Evolutionary conservation across 2,797 vertebrate species (phyloP).

Genomic region (Brotula barbata): DNA sequence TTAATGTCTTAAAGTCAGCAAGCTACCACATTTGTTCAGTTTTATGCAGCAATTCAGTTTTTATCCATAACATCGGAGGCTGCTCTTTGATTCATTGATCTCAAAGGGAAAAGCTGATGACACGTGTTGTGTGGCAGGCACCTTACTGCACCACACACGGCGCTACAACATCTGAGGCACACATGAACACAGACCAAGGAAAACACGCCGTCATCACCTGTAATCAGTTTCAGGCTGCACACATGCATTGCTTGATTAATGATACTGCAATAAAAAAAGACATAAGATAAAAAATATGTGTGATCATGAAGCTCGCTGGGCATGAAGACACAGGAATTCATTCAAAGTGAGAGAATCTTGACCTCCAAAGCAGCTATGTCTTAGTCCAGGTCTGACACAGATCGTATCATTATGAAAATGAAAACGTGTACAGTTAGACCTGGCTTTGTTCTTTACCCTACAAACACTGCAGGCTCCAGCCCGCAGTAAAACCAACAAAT

Average conservation of each 20-base stretch:
- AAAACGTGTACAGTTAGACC: background rate
- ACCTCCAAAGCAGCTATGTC: slow-evolving; percentile 1
- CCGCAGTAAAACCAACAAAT: slow-evolving; percentile 41
- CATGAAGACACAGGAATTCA: background rate
- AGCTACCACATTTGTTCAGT: slow-evolving; percentile 40
- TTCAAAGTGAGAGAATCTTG: background rate
- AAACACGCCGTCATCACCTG: no score
- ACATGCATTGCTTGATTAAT: no score
- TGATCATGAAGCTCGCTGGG: slow-evolving; percentile 2
- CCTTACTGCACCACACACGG: slow-evolving; percentile 9
- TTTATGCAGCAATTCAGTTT: slow-evolving; percentile 14
- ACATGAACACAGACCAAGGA: slow-evolving; percentile 26
- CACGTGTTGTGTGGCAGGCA: slow-evolving; percentile 48
- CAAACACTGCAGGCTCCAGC: slow-evolving; percentile 15
- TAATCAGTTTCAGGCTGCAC: no score
- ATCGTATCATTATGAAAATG: background rate
- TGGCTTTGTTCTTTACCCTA: background rate
- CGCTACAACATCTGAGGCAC: slow-evolving; percentile 42
- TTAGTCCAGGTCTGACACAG: background rate
- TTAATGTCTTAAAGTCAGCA: slow-evolving; percentile 37
- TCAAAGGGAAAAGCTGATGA: slow-evolving; percentile 31
- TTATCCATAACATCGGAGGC: slow-evolving; percentile 47
- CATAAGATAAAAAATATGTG: slow-evolving; percentile 11
- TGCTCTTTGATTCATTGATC: slow-evolving; percentile 24
- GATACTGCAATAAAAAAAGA: no score